phyloP scores from a whole-genome alignment of 2,113 vertebrate genomes.

The Pluvialis apricaria region DNA sequence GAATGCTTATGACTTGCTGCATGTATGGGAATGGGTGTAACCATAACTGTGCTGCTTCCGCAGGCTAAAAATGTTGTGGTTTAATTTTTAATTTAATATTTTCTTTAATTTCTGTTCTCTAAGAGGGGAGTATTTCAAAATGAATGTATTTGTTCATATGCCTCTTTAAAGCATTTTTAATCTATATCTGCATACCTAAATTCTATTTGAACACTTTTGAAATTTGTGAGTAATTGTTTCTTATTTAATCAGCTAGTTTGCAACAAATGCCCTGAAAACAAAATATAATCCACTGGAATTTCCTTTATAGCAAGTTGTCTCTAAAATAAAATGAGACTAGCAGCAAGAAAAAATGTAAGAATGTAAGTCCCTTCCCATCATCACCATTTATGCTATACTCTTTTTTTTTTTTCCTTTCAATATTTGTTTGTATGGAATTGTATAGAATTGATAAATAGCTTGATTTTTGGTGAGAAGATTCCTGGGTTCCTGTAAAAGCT shows the following conservation, averaged over 20 bases:
- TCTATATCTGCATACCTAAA: not conserved
- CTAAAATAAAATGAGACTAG: not conserved
- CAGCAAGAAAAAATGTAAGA: not conserved
- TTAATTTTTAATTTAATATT: not conserved
- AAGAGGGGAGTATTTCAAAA: not conserved
- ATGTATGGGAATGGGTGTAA: not conserved
- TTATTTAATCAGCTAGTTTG: not conserved
- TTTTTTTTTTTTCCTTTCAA: not conserved
- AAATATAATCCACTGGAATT: not conserved
- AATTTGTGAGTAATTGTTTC: not conserved
- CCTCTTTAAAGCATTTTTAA: not conserved
- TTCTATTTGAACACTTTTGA: not conserved
- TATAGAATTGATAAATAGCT: not conserved
- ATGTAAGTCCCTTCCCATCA: not conserved
- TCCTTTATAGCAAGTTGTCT: not conserved
- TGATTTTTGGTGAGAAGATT: not conserved
- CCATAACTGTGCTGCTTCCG: not conserved
- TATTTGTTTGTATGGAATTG: not conserved
- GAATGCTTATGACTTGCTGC: not conserved
- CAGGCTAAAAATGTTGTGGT: not conserved
- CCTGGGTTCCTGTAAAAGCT: not conserved
- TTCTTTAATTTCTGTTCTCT: not conserved
- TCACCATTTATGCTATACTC: not conserved
- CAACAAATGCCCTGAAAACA: not conserved
- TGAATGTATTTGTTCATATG: not conserved